phyloP scores from a whole-genome alignment of 2,888 invertebrate species.

The Nemapogon koenigi region DNA sequence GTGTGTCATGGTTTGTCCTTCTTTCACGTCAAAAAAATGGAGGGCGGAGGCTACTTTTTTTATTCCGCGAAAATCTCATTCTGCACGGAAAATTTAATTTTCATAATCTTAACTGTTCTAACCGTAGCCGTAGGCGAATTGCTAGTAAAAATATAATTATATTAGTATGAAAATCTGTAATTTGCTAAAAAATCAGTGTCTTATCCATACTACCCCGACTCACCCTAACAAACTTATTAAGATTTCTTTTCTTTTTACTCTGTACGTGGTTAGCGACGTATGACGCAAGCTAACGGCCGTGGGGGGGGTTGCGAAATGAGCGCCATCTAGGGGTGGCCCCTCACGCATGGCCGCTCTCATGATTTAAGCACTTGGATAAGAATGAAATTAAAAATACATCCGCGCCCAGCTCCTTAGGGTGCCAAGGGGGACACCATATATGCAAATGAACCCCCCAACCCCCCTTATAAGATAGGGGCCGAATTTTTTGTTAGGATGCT shows the following conservation, averaged over 20 bases:
- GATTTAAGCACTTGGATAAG: slow-evolving; percentile 65
- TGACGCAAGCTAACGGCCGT: slow-evolving; percentile 58
- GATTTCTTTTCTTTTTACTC: slow-evolving; percentile 65
- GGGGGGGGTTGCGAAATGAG: slow-evolving; percentile 20
- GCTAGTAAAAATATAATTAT: slow-evolving; percentile 23
- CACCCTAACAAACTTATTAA: slow-evolving; percentile 65
- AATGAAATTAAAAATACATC: slow-evolving; percentile 67
- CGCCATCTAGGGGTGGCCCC: slow-evolving; percentile 28
- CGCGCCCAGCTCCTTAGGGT: slow-evolving; percentile 56
- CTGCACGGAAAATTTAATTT: no score
- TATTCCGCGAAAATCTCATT: no score
- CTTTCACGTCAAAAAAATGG: no score
- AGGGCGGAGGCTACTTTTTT: no score
- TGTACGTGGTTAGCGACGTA: slow-evolving; percentile 65
- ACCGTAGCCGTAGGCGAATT: no score
- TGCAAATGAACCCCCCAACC: slow-evolving; percentile 54
- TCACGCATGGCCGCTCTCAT: slow-evolving; percentile 66
- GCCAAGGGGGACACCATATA: slow-evolving; percentile 56
- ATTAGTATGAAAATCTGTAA: not conserved
- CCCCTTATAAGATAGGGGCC: slow-evolving; percentile 52
- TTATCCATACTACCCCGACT: slow-evolving; percentile 35
- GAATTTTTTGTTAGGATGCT: slow-evolving; percentile 62
- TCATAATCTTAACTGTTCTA: no score
- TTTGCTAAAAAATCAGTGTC: slow-evolving; percentile 13
- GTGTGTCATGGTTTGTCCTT: no score